phyloP scores from a whole-genome alignment of 2,797 vertebrate species.

The Peromyscus melanophrys region DNA sequence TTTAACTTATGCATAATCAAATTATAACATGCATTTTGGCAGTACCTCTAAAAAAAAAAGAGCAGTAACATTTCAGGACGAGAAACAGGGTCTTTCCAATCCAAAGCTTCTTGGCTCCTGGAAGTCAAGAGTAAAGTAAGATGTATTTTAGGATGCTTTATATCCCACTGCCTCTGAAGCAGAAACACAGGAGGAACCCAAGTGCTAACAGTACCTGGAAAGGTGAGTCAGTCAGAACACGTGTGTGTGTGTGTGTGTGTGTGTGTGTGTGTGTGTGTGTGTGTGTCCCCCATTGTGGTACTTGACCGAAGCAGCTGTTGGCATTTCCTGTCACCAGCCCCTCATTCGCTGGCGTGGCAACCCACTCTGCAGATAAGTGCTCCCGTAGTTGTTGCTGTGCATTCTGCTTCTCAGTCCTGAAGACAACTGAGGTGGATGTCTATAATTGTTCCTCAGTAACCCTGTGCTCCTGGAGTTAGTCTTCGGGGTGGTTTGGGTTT shows the following conservation, averaged over 20 bases:
- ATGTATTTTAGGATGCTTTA: slow-evolving; percentile 61
- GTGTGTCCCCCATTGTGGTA: background rate
- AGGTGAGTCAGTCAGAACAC: slow-evolving; percentile 56
- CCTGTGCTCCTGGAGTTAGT: background rate
- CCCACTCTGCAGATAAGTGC: slow-evolving; percentile 78
- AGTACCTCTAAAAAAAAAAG: slow-evolving; percentile 48
- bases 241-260: no score
- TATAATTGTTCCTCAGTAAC: slow-evolving; percentile 20
- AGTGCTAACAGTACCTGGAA: slow-evolving; percentile 61
- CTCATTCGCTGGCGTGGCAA: slow-evolving; percentile 79
- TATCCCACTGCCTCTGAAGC: slow-evolving; percentile 73
- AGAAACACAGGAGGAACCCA: slow-evolving; percentile 60
- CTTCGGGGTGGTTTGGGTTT: background rate
- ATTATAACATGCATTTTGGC: slow-evolving; percentile 42
- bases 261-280: no score
- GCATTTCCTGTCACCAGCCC: slow-evolving; percentile 75
- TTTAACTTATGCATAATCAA: slow-evolving; percentile 60
- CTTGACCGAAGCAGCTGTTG: slow-evolving; percentile 58
- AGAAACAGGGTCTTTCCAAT: slow-evolving; percentile 19
- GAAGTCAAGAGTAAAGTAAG: slow-evolving; percentile 37
- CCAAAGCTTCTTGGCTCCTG: slow-evolving; percentile 74
- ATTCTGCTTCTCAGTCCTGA: slow-evolving; percentile 73
- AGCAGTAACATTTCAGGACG: slow-evolving; percentile 10
- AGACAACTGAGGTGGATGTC: slow-evolving; percentile 36
- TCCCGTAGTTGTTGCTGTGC: slow-evolving; percentile 77